Evolutionary conservation across 2,113 vertebrate genomes (phyloP).

Genomic region (Regulus satrapa): DNA sequence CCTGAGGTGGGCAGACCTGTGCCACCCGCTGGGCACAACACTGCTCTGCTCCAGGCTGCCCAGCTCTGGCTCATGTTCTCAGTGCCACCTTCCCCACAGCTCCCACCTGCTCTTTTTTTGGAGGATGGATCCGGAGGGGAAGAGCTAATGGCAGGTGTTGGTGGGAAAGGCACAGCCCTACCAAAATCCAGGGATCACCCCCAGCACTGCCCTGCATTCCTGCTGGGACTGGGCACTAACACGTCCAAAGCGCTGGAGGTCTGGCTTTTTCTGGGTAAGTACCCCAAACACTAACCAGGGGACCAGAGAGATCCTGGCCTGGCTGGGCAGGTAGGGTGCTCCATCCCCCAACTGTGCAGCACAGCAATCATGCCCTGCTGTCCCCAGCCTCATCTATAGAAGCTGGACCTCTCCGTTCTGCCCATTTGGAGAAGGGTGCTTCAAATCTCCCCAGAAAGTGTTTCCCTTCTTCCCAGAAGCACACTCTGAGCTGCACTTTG

Average conservation of each 20-base stretch:
- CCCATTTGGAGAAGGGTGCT: neutral
- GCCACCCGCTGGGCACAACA: rapidly evolving
- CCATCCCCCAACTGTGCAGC: neutral
- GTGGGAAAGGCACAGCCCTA: neutral
- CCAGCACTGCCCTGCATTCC: neutral
- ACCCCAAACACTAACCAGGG: neutral
- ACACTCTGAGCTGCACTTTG: neutral
- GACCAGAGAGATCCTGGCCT: neutral
- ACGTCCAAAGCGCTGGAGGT: neutral
- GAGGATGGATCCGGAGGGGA: neutral
- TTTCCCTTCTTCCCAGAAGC: neutral
- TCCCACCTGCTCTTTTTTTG: neutral
- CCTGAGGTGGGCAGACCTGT: neutral
- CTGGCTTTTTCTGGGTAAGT: neutral
- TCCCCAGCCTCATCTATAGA: neutral
- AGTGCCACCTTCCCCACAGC: neutral
- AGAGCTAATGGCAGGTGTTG: rapidly evolving
- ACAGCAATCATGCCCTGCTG: rapidly evolving
- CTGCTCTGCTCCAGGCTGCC: neutral
- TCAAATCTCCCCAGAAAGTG: neutral
- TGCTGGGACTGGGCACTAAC: neutral
- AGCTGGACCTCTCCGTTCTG: neutral
- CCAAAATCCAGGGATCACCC: neutral
- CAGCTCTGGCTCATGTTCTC: neutral
- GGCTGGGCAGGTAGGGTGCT: neutral